Conservation (phyloP, 2,113 vertebrate genomes). For the Rhombomys opimus region DNA sequence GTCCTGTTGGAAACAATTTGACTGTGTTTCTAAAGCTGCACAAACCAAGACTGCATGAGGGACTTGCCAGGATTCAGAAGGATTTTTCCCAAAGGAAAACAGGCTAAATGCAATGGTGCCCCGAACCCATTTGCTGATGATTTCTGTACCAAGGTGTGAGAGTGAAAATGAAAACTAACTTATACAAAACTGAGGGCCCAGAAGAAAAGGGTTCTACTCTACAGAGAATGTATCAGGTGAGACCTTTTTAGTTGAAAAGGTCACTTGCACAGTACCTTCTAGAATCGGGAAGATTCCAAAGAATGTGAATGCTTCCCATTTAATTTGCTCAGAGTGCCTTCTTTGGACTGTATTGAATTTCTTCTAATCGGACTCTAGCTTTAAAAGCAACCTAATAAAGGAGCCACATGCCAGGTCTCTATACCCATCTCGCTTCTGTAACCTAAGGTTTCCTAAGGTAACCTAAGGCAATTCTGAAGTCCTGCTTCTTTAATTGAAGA, state of each 20-base stretch:
- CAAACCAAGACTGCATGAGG: accelerated
- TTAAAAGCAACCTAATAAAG: neutral
- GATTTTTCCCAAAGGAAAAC: neutral
- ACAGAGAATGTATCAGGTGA: accelerated
- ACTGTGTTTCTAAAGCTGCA: neutral
- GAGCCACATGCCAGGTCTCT: neutral
- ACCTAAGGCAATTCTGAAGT: neutral
- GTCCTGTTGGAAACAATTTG: neutral
- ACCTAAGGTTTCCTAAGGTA: neutral
- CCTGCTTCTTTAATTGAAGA: conserved; percentile 20
- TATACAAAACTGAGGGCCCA: neutral
- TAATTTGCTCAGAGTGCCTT: neutral
- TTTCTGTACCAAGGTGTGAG: neutral
- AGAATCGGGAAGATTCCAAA: neutral
- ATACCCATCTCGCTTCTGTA: neutral
- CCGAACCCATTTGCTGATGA: neutral
- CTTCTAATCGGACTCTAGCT: conserved; percentile 1
- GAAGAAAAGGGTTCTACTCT: neutral
- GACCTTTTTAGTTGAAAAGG: neutral
- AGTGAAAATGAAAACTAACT: neutral
- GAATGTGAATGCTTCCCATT: neutral
- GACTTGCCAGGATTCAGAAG: neutral
- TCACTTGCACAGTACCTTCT: neutral
- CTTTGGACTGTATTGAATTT: neutral
- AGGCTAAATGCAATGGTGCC: neutral